A percentile compares a stretch with the other conserved stretches of the same genome.
These are phyloP conservation scores for Neodiprion virginianus DNA, from an alignment of 1,140 invertebrate species.

Conservation along the genomic window DNA sequence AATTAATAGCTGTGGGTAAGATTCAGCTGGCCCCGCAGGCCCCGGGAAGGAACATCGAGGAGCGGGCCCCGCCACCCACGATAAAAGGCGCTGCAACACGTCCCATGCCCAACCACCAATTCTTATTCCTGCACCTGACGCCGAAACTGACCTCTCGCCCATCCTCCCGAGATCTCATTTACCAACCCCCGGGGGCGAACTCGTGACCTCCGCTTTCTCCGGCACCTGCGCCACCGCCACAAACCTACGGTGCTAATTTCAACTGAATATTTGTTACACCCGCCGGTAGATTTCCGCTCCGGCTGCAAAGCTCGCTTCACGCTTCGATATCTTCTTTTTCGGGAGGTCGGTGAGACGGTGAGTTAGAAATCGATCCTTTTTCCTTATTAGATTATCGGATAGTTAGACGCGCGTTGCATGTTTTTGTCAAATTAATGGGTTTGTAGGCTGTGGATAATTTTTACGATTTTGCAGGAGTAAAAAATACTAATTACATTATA, in stretches of 20 bases:
- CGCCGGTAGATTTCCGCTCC: slow-evolving; percentile 19
- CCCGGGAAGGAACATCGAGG: slow-evolving; percentile 3
- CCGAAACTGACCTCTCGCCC: neutral
- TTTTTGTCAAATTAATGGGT: slow-evolving; percentile 17
- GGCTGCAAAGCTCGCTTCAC: neutral
- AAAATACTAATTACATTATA: no score
- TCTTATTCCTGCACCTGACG: slow-evolving; percentile 60
- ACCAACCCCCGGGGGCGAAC: slow-evolving; percentile 52
- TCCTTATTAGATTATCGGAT: neutral
- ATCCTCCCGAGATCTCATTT: slow-evolving; percentile 49
- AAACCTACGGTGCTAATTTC: slow-evolving; percentile 3
- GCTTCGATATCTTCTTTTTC: neutral
- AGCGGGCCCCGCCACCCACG: slow-evolving; percentile 18
- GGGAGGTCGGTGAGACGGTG: neutral
- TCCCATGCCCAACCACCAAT: slow-evolving; percentile 42
- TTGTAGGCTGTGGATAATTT: no score
- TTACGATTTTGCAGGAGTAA: no score
- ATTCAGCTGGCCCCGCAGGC: slow-evolving; percentile 21
- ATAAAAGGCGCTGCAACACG: slow-evolving; percentile 10
- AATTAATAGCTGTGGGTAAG: slow-evolving; percentile 12
- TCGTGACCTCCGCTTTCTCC: slow-evolving; percentile 19
- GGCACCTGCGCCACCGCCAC: slow-evolving; percentile 28
- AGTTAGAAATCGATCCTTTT: neutral
- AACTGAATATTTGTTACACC: slow-evolving; percentile 21
- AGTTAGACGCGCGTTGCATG: slow-evolving; percentile 15